Base-by-base conservation (phyloP, 2,797 vertebrate genomes). In the Chaunax sp. region DNA sequence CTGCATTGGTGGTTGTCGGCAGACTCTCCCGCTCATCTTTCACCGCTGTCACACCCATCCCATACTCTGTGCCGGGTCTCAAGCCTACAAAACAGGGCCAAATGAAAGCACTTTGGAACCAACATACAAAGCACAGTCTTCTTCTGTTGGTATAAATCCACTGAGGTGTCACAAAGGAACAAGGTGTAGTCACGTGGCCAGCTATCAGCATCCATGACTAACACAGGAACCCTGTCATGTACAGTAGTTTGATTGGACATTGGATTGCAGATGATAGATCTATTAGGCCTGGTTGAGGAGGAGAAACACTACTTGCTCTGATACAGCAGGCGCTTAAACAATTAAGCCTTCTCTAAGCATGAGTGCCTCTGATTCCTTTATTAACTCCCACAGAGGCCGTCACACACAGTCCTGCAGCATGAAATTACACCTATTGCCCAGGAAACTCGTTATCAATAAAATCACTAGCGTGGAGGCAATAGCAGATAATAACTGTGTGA, bases 1-100 rank as follows among this genome's bases (percentile, higher is more conserved):
- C 97, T 5, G 95, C 95, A 0, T 99, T 99, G 77, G 97, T 97
- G 50, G 97, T 99, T 0, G 96, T 90, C 0, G 98, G 97, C 54
- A 93, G 78, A 15, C 98, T 99, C 89, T 99, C 98, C 53, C 92
- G 94, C 86, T 98, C 95, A 0, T 94, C 92, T 75, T 96, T 98
- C 75, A 99, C 94, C 0, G 97, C 96, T 0, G 97, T 98, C 80
- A 99, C 95, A 14, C 97, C 97, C 90, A 99, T 96, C n/a, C 97
- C 97, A 1, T 99, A 99, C 80, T 99, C 98, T 0, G 95, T 98
- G 51, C 97, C 97, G 0, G 98, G 97, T 67, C 92, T 96, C 82
- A 99, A 89, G 82, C 95, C 98, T 99, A 49, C 30, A 52, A 10
- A 57, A 74, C 37, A 43, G 0, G 35, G 25, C 14, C 45, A 64